Evolutionary conservation across 2,113 vertebrate species (phyloP).

Genomic region (Furnarius figulus): DNA sequence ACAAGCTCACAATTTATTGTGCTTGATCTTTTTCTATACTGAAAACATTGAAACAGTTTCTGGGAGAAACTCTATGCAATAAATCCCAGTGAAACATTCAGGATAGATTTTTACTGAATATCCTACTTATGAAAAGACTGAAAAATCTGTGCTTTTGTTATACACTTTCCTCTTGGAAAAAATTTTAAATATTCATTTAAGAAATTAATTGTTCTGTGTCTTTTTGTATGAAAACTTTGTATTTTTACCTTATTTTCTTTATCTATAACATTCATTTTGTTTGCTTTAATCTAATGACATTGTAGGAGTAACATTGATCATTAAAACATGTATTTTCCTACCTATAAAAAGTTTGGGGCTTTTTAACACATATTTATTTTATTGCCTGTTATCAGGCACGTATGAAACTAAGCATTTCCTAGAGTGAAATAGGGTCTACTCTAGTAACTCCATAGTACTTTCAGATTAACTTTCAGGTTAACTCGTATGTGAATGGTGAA

Average conservation of each 20-base stretch:
- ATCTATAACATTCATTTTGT: background rate
- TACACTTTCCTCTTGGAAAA: background rate
- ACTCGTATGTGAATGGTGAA: background rate
- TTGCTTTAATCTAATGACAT: background rate
- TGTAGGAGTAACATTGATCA: background rate
- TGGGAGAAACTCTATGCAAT: background rate
- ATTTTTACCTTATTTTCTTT: background rate
- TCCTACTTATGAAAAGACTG: background rate
- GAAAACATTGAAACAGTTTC: background rate
- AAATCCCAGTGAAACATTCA: background rate
- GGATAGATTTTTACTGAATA: background rate
- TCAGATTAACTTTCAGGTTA: background rate
- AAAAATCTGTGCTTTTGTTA: background rate
- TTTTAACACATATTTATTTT: background rate
- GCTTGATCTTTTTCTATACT: background rate
- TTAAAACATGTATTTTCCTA: background rate
- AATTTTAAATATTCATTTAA: background rate
- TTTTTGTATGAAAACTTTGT: background rate
- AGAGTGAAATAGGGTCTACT: accelerated
- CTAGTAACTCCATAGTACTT: background rate
- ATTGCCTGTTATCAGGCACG: background rate
- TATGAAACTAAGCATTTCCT: background rate
- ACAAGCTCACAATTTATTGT: background rate
- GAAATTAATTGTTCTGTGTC: background rate
- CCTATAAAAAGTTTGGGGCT: background rate